Base-by-base conservation (phyloP, 2,888 invertebrate genomes). In the Horisme vitalbata region DNA sequence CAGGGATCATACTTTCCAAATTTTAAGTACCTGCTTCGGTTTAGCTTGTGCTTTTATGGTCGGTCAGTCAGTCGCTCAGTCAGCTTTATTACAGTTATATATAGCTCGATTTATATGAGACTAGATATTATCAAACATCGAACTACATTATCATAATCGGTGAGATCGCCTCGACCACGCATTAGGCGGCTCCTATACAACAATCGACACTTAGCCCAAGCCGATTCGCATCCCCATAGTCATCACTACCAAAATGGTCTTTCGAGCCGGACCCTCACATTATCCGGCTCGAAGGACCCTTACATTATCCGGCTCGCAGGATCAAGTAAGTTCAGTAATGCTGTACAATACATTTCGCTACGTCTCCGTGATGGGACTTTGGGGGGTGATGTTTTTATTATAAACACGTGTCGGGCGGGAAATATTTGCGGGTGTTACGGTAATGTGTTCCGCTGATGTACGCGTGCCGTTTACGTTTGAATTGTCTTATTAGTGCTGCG, bases 321-420 rank as follows among this genome's bases (percentile, higher is more conserved):
- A n/a, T n/a, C n/a, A 33, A 43, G 41, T 41, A 37, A 41, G 43
- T 20, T 30, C 34, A 48, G 31, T 31, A 39, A 28, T 8, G 32
- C 23, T 27, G 35, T 35, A 26, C 47, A 32, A 28, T 35, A 32
- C 41, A 37, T 46, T 55, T 43, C 52, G 44, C 41, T 41, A 52
- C 52, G 41, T 50, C 63, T 61, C 67, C 62, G 53, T 63, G 43
- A 54, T 48, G 44, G 52, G 52, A 52, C 53, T 45, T 41, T 44
- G 44, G 58, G 66, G 72, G 70, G 74, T 80, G 85, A 85, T 85
- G 82, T 83, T 87, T 85, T 85, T 88, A 86, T 87, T 85, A 84
- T 82, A 79, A 81, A 78, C 79, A 79, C 82, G 81, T 79, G 81
- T 75, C 68, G 69, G 68, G 75, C 67, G 71, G 51, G 72, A 71